Evolutionary conservation across 2,113 vertebrate species (phyloP).

Genomic region (Dipodomys spectabilis): DNA sequence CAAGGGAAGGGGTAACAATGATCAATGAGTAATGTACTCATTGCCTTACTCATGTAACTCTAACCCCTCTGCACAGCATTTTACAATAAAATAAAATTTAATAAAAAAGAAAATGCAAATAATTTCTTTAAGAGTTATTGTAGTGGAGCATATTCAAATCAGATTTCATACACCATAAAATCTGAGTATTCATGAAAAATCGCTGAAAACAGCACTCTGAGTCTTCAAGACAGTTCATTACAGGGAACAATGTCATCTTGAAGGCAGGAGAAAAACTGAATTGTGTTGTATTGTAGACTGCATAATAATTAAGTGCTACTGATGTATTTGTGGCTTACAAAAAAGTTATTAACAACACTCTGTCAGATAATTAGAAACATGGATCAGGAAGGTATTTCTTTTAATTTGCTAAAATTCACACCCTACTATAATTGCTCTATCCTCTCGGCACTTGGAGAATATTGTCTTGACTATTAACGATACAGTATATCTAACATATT

Average conservation of each 20-base stretch:
- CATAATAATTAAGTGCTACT: slow-evolving; percentile 63
- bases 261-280: slow-evolving; percentile 45
- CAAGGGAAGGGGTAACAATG: too few relatives aligned
- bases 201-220: slow-evolving; percentile 56
- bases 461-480: slow-evolving; percentile 34
- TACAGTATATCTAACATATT: slow-evolving; percentile 17
- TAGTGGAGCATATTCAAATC: not conserved
- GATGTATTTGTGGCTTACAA: slow-evolving; percentile 50
- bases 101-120: not conserved
- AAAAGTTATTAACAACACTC: slow-evolving; percentile 64
- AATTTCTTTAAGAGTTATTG: slow-evolving; percentile 15
- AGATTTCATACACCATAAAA: slow-evolving; percentile 53
- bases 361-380: slow-evolving; percentile 68
- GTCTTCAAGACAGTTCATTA: slow-evolving; percentile 55
- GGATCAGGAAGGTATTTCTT: slow-evolving; percentile 53
- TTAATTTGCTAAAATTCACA: slow-evolving; percentile 68
- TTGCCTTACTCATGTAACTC: too few relatives aligned
- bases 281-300: slow-evolving; percentile 15
- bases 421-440: slow-evolving; percentile 2
- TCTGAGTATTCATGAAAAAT: slow-evolving; percentile 37
- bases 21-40: too few relatives aligned
- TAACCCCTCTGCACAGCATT: too few relatives aligned
- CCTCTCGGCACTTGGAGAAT: not conserved
- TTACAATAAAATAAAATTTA: too few relatives aligned
- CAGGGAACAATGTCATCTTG: not conserved